These are phyloP conservation scores for Pentalonia nigronervosa DNA, from an alignment of 1,140 invertebrate species.

Conservation along the genomic window DNA sequence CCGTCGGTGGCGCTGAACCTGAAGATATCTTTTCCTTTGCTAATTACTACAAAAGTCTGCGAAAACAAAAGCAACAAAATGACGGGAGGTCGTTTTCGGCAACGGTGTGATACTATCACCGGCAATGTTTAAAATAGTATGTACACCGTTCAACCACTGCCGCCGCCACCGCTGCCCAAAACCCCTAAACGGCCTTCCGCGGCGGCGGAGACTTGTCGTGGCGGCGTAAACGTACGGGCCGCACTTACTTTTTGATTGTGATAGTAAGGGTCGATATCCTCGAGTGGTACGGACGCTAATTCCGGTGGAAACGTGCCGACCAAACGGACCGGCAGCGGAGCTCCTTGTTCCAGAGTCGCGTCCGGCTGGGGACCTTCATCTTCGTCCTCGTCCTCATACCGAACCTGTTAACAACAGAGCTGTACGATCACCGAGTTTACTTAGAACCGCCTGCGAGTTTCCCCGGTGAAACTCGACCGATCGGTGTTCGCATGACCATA, in stretches of 20 bases:
- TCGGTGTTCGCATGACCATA: neutral
- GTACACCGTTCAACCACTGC: neutral
- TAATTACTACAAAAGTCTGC: slow-evolving; percentile 97
- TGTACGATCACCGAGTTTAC: neutral
- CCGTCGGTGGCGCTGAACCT: slow-evolving; percentile 96
- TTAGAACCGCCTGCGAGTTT: neutral
- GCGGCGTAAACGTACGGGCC: neutral
- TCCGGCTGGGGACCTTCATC: slow-evolving; percentile 94
- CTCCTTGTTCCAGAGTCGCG: slow-evolving; percentile 89
- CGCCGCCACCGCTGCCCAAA: neutral
- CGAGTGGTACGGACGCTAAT: slow-evolving; percentile 89
- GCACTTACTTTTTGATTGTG: slow-evolving; percentile 84
- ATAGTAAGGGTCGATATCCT: slow-evolving; percentile 94
- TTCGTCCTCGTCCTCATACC: slow-evolving; percentile 94
- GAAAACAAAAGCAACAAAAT: neutral
- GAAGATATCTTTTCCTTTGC: slow-evolving; percentile 98
- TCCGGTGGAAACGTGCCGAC: slow-evolving; percentile 89
- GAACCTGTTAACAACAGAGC: slow-evolving; percentile 71
- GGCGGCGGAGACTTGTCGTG: neutral
- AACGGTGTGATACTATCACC: neutral
- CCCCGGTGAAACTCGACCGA: too few relatives aligned
- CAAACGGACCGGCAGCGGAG: slow-evolving; percentile 86
- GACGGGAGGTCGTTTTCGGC: neutral
- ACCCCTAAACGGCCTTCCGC: neutral
- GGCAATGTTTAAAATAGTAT: neutral